phyloP scores from a whole-genome alignment of 2,797 vertebrate genomes.

The Ciconia nigra region DNA sequence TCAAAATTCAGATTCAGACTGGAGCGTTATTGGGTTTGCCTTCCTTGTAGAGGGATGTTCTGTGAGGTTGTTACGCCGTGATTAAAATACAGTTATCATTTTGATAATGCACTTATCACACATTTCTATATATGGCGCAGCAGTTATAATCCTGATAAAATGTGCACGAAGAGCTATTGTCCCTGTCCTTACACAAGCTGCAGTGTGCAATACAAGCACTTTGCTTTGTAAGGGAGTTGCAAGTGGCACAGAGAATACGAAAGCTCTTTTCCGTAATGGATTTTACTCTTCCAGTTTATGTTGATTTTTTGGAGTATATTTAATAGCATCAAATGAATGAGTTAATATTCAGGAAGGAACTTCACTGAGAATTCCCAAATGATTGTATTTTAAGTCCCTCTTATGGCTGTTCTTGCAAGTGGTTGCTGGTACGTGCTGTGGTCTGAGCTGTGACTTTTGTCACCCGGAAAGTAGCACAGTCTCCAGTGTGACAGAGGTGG shows the following conservation, averaged over 20 bases:
- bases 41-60: neutral
- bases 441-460: neutral
- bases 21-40: conserved; percentile 22
- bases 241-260: neutral
- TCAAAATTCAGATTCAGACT: conserved; percentile 59
- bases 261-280: neutral
- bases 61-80: conserved; percentile 28
- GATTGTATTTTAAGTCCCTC: neutral
- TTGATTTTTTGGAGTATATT: neutral
- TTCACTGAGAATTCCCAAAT: neutral
- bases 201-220: neutral
- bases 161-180: conserved; percentile 40
- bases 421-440: neutral
- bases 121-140: conserved; percentile 6
- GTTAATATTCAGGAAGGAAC: neutral
- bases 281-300: neutral
- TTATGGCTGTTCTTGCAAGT: neutral
- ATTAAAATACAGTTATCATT: conserved; percentile 63
- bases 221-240: neutral
- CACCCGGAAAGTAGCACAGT: neutral
- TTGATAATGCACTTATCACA: conserved; percentile 52
- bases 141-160: conserved; percentile 52
- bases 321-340: neutral
- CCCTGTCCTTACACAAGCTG: conserved; percentile 1
- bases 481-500: neutral